Evolutionary conservation across 2,113 vertebrate genomes (phyloP), one percentile per base, ranked within the genome.

Genomic region (Scolopax mira): DNA sequence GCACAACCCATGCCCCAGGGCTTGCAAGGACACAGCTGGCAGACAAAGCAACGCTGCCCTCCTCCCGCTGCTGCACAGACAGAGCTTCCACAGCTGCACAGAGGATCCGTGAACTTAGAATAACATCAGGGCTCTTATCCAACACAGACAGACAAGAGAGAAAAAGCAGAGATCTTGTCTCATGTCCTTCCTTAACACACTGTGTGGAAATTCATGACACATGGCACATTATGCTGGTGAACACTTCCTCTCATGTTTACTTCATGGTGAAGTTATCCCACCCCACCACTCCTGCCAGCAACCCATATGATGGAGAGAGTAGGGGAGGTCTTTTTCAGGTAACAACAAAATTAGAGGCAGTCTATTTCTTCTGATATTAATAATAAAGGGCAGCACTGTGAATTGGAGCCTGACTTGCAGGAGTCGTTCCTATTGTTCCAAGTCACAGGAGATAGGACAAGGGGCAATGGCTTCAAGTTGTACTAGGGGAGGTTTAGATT

Each of bases 31-130:
- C 66, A 33, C 44, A 31, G 27, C 35, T 31, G 84, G 42, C 41
- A 0, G 10, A 35, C 33, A 46, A 3, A 42, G 24, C 31, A 51
- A 1, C 0, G 0, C 41, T 73, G 58, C 18, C 46, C 31, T 39
- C 35, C 80, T 49, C 37, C 71, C 23, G 13, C 46, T 55, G 31
- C 61, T 16, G n/a, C 78, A 25, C 4, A 13, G 67, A 18, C 85
- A 65, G 37, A 66, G 52, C 42, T 39, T 48, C 11, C 11, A 35
- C 67, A 62, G 44, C 64, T 31, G 5, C 7, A 13, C 30, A 42
- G 31, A 9, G 41, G 2, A 30, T 11, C 62, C 85, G 35, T 2
- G 4, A n/a, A 11, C 42, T 10, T 7, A 8, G 13, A n/a, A 18
- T 24, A 37, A 27, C 0, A 0, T 24, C 62, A 74, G 35, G 42